These are phyloP conservation scores for Diceros bicornis DNA, from an alignment of 2,797 vertebrate species.

Conservation along the genomic window DNA sequence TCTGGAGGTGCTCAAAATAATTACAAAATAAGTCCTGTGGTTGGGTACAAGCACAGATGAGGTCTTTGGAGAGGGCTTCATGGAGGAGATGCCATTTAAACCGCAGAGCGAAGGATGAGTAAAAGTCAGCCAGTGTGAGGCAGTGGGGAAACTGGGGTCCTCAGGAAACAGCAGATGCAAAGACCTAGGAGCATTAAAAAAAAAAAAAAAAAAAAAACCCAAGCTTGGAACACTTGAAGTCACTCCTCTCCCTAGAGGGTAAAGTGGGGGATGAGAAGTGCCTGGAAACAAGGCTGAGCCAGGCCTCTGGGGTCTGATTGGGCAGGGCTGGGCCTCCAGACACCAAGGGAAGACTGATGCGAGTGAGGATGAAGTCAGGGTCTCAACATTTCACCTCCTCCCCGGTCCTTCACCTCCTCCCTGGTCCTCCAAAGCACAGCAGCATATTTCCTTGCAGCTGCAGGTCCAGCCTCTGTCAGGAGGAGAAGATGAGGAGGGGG, in stretches of 20 bases:
- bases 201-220: not conserved
- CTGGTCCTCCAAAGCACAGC: not conserved
- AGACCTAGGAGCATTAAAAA: not conserved
- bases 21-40: not conserved
- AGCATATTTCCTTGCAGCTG: not conserved
- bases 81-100: not conserved
- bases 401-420: not conserved
- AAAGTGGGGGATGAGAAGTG: not conserved
- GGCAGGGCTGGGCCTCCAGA: not conserved
- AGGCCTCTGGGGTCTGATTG: not conserved
- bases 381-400: not conserved
- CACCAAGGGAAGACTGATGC: not conserved
- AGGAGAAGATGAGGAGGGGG: not conserved
- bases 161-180: not conserved
- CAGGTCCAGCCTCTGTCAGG: not conserved
- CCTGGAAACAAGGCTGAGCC: not conserved
- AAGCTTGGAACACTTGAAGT: not conserved
- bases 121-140: not conserved
- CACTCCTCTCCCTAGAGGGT: not conserved
- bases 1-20: not conserved
- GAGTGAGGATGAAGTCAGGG: not conserved
- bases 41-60: not conserved
- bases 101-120: not conserved
- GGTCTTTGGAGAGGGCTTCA: not conserved
- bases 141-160: not conserved